Evolutionary conservation across 2,888 invertebrate species (phyloP).

Genomic region (Epinotia bilunana): DNA sequence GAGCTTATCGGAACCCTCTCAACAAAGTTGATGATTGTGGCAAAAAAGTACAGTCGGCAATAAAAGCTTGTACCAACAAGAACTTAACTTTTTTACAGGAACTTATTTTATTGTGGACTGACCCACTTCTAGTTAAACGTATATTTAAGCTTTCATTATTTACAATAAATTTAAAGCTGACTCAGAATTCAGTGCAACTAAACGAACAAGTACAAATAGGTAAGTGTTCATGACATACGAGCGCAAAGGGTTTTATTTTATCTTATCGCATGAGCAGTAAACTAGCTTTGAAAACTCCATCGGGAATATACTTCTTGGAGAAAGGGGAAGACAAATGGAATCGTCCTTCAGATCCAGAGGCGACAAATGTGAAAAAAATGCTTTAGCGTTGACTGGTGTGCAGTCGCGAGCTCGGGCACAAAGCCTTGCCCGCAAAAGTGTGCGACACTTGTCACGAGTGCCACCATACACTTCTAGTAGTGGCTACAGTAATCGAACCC

Average conservation of each 20-base stretch:
- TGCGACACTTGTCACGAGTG: conserved; percentile 31
- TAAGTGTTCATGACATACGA: conserved; percentile 42
- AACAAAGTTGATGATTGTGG: no score
- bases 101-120: no score
- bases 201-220: conserved; percentile 34
- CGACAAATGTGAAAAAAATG: conserved; percentile 45
- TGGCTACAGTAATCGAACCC: conserved; percentile 15
- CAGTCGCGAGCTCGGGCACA: conserved; percentile 15
- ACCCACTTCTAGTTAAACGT: no score
- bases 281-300: conserved; percentile 44
- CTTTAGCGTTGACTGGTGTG: conserved; percentile 35
- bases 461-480: conserved; percentile 19
- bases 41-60: no score
- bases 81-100: no score
- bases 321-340: conserved; percentile 45
- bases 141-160: neutral
- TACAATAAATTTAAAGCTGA: neutral
- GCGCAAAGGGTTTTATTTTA: conserved; percentile 42
- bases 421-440: conserved; percentile 13
- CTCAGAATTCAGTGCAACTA: neutral
- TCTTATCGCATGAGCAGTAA: conserved; percentile 45
- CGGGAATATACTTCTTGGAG: conserved; percentile 44
- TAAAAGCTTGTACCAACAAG: no score
- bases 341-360: conserved; percentile 33
- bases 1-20: no score